phyloP scores from a whole-genome alignment of 2,888 invertebrate genomes.

The Mimumesa dahlbomi region DNA sequence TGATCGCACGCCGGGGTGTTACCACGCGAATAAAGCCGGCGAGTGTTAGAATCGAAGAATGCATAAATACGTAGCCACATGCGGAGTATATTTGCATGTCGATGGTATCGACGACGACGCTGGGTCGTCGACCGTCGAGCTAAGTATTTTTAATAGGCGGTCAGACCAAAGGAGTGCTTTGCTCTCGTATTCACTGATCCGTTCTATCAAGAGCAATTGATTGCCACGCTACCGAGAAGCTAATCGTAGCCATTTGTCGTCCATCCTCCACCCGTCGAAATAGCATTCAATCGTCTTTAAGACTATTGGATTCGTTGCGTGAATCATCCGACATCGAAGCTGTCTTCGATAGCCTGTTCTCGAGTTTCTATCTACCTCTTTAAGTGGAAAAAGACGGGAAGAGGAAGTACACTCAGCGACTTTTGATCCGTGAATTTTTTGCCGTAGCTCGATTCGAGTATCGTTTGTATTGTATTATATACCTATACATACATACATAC shows the following conservation, averaged over 20 bases:
- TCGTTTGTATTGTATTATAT: neutral
- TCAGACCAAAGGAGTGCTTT: conserved; percentile 65
- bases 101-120: conserved; percentile 48
- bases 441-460: conserved; percentile 7
- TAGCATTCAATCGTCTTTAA: conserved; percentile 55
- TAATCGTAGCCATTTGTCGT: conserved; percentile 51
- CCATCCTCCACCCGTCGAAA: conserved; percentile 9
- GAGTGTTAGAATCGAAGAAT: conserved; percentile 52
- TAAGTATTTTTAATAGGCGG: conserved; percentile 76
- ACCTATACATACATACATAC: too few relatives aligned
- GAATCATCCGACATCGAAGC: conserved; percentile 23
- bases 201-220: conserved; percentile 68
- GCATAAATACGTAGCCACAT: conserved; percentile 52
- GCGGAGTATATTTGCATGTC: conserved; percentile 55
- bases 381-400: neutral
- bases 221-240: conserved; percentile 61
- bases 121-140: conserved; percentile 63
- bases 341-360: conserved; percentile 12
- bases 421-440: conserved; percentile 1
- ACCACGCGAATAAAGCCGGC: conserved; percentile 39
- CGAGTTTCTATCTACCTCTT: conserved; percentile 9
- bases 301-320: conserved; percentile 22
- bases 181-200: conserved; percentile 61
- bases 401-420: conserved; percentile 16
- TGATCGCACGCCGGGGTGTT: conserved; percentile 25